These are phyloP conservation scores for Lagocephalus sceleratus DNA, from an alignment of 2,797 vertebrate species.

Conservation along the genomic window DNA sequence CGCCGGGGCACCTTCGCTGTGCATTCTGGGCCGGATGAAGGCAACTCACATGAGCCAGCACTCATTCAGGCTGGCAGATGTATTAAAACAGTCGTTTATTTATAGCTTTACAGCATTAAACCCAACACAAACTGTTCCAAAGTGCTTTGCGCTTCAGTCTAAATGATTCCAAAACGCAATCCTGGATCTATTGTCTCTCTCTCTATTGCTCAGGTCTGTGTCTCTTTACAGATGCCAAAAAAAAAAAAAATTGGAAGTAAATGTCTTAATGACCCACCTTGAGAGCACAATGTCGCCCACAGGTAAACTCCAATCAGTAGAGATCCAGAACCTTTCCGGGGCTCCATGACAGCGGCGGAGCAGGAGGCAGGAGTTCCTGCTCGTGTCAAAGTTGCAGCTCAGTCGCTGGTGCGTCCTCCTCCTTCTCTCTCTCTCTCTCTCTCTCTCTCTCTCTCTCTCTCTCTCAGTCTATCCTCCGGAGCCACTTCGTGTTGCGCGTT, in stretches of 20 bases:
- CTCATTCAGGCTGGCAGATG: no score
- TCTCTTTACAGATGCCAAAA: neutral
- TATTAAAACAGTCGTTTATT: no score
- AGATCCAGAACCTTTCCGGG: slow-evolving; percentile 50
- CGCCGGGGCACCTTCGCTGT: slow-evolving; percentile 22
- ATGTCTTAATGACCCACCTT: slow-evolving; percentile 66
- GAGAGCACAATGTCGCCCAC: slow-evolving; percentile 70
- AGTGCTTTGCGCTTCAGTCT: no score
- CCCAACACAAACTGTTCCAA: no score
- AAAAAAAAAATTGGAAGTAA: no score
- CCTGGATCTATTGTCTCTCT: no score
- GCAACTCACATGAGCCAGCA: no score
- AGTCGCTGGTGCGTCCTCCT: slow-evolving; percentile 20
- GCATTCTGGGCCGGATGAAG: slow-evolving; percentile 48
- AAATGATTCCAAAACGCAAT: no score
- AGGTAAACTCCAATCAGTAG: slow-evolving; percentile 67
- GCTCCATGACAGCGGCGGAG: slow-evolving; percentile 48
- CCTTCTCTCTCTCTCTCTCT: neutral
- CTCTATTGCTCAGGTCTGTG: no score
- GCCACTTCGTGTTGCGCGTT: slow-evolving; percentile 28
- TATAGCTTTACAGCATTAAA: no score
- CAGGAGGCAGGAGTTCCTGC: slow-evolving; percentile 16
- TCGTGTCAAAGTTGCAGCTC: slow-evolving; percentile 49
- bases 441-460: slow-evolving; percentile 2
- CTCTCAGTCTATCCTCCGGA: slow-evolving; percentile 11